Base-by-base conservation (phyloP, 2,888 invertebrate genomes). In the Rhagophthalmus giganteus region DNA sequence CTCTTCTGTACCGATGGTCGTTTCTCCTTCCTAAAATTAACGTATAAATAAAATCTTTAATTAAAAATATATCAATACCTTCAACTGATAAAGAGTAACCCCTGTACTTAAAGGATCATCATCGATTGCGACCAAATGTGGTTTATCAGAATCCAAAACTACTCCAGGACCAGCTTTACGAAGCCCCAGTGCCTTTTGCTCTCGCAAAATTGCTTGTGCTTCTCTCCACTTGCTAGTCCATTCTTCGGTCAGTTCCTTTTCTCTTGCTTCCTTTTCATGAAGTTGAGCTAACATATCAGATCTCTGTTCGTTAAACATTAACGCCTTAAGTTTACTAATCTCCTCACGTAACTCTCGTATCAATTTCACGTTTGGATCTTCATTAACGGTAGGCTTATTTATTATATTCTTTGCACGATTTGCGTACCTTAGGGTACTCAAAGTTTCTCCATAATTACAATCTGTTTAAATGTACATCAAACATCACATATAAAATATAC, bases 141-240 rank as follows among this genome's bases (percentile, higher is more conserved):
- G 94, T 81, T 90, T 86, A 68, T 93, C 92, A 0, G 93, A 93
- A 73, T 93, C 92, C 35, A 93, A 76, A 1, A 93, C 90, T 0
- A 94, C 92, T 0, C 94, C 94, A 0, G 89, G 83, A 0, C 91
- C 91, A 30, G 92, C 88, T 75, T 93, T 94, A 28, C 94, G 78
- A 46, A 94, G 76, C 0, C 92, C 94, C 14, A 93, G 76, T 2
- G 92, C 90, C 68, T 88, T 86, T 74, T 94, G 92, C 68, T 94
- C 94, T 69, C 91, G 86, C 24, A 92, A 75, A 61, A 93, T 93
- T 62, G 87, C 87, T 69, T 93, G 92, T 0, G 93, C 91, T 68
- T 90, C 90, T 37, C 90, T 81, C 94, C 94, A 94, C 71, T 94
- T 94, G 70, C 93, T 91, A 7, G 90, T 87, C 94, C 94, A 94